A percentile compares a stretch with the other conserved stretches of the same genome.
These are phyloP conservation scores for Heliconius melpomene DNA, from an alignment of 1,140 invertebrate genomes.

Conservation along the genomic window DNA sequence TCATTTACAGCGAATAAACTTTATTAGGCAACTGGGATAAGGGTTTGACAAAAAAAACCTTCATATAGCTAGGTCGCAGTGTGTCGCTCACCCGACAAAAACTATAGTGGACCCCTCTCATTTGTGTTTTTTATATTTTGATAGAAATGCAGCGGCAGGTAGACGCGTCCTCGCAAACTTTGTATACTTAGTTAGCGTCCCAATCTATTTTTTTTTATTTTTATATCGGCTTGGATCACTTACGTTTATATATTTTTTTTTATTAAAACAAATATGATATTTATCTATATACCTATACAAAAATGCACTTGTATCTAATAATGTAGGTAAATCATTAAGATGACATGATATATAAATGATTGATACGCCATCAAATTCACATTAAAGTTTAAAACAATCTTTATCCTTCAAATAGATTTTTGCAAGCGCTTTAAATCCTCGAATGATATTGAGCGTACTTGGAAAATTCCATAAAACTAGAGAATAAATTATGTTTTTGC, in stretches of 20 bases:
- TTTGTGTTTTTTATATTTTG: slow-evolving; percentile 67
- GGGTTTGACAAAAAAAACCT: slow-evolving; percentile 70
- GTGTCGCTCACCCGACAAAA: slow-evolving; percentile 72
- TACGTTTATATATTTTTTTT: not conserved
- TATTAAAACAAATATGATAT: not conserved
- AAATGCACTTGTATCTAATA: too few species aligned
- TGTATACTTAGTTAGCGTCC: slow-evolving; percentile 46
- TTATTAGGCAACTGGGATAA: slow-evolving; percentile 75
- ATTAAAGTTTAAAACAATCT: too few species aligned
- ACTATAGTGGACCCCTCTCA: slow-evolving; percentile 71
- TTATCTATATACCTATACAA: not conserved
- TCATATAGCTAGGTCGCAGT: slow-evolving; percentile 66
- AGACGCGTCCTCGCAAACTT: slow-evolving; percentile 68
- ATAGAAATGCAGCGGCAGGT: slow-evolving; percentile 72
- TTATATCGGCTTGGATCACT: slow-evolving; percentile 21
- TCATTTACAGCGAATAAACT: slow-evolving; percentile 66
- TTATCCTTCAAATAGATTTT: too few species aligned
- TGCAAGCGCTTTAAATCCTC: too few species aligned
- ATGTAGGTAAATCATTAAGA: too few species aligned
- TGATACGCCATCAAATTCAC: too few species aligned
- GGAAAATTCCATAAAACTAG: too few species aligned
- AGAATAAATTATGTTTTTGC: too few species aligned
- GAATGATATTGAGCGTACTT: too few species aligned
- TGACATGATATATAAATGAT: too few species aligned
- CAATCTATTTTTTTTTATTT: slow-evolving; percentile 44